Conservation (phyloP, 1,140 invertebrate species). For the Sarcophaga bullata region DNA sequence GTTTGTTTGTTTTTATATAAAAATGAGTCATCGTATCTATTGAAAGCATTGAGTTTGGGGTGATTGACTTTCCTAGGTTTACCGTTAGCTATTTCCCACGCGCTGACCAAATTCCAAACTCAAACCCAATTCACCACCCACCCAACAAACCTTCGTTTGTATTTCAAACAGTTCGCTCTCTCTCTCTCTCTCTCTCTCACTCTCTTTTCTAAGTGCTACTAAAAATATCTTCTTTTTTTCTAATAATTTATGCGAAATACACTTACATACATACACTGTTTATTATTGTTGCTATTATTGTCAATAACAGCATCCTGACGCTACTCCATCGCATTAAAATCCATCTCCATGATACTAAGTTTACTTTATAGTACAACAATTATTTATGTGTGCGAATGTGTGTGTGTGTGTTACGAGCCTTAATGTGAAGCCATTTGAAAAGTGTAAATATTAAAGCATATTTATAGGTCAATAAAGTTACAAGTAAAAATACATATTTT, state of each 20-base stretch:
- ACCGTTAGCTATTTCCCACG: too few species aligned
- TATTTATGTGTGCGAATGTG: too few species aligned
- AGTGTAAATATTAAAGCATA: background rate
- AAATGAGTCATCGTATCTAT: conserved; percentile 20
- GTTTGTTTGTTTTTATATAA: background rate
- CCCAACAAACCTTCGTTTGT: background rate
- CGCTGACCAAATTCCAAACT: background rate
- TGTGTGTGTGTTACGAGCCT: too few species aligned
- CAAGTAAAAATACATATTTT: background rate
- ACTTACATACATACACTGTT: background rate
- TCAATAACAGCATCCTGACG: background rate
- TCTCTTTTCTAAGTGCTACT: background rate
- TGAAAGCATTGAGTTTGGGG: background rate
- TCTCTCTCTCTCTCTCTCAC: too few species aligned
- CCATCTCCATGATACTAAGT: too few species aligned
- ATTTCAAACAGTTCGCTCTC: background rate
- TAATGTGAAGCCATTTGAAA: too few species aligned
- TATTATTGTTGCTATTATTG: background rate
- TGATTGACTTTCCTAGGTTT: background rate
- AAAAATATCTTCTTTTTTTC: background rate
- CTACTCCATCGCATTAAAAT: background rate
- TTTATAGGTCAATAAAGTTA: conserved; percentile 10
- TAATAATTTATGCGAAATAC: background rate
- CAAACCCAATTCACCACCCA: background rate
- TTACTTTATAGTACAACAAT: background rate